phyloP scores from a whole-genome alignment of 1,140 invertebrate genomes.

The Camponotus pennsylvanicus region DNA sequence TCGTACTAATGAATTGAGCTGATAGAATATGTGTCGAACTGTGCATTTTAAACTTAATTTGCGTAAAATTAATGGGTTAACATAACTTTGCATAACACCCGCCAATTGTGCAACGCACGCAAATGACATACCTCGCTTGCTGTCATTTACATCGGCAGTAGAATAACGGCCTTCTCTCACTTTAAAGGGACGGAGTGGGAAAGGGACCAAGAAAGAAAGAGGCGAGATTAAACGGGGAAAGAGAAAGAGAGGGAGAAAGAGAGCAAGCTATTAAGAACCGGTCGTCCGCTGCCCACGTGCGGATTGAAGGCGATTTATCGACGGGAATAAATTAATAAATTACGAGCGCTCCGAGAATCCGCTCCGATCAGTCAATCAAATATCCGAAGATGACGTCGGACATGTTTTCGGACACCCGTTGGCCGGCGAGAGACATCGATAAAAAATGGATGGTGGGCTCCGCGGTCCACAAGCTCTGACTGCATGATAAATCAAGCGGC shows the following conservation, averaged over 20 bases:
- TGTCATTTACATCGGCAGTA: conserved; percentile 37
- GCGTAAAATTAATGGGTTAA: conserved; percentile 29
- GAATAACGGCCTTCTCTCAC: conserved; percentile 43
- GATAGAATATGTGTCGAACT: background rate
- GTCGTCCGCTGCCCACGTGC: conserved; percentile 68
- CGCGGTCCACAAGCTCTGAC: background rate
- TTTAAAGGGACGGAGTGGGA: conserved; percentile 3
- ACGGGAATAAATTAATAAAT: conserved; percentile 77
- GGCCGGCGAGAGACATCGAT: conserved; percentile 2
- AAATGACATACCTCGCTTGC: conserved; percentile 48
- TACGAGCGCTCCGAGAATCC: conserved; percentile 56
- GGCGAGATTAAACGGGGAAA: conserved; percentile 2
- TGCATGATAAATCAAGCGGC: conserved; percentile 24
- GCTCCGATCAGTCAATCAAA: conserved; percentile 55
- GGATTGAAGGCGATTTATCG: conserved; percentile 75
- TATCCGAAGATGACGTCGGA: conserved; percentile 24
- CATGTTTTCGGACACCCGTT: conserved; percentile 45
- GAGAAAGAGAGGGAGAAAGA: conserved; percentile 27
- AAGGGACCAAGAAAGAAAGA: background rate
- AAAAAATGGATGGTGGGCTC: conserved; percentile 23
- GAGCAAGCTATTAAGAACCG: conserved; percentile 33
- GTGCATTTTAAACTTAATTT: conserved; percentile 37
- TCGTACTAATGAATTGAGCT: background rate
- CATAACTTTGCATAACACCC: conserved; percentile 31
- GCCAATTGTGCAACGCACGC: conserved; percentile 46